Percentiles rank a stretch among this genome's conserved stretches.
phyloP scores from a whole-genome alignment of 2,113 vertebrate species.

The Corythornis vintsioides region DNA sequence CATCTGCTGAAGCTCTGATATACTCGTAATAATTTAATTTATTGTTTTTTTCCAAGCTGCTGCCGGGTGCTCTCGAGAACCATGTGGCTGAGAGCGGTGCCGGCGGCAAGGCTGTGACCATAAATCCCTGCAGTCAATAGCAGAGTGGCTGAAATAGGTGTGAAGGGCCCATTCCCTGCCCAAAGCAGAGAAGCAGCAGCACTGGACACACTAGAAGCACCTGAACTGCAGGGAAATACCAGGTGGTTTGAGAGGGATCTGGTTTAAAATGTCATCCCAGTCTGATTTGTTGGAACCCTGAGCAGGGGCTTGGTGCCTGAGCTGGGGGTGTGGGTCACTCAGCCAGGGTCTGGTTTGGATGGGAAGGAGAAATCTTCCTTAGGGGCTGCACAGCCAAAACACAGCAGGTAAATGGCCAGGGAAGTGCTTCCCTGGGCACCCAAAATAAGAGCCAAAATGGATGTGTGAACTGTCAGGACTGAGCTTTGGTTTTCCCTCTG shows the following conservation, averaged over 20 bases:
- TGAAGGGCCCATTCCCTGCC: not conserved
- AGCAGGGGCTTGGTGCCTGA: not conserved
- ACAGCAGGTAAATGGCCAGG: rapidly evolving
- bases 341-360: not conserved
- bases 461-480: not conserved
- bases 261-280: not conserved
- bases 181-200: not conserved
- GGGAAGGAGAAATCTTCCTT: not conserved
- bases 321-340: not conserved
- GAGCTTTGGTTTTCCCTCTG: not conserved
- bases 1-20: not conserved
- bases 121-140: not conserved
- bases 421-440: not conserved
- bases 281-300: not conserved
- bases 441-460: not conserved
- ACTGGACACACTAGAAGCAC: not conserved
- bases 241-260: not conserved
- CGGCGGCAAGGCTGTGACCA: not conserved
- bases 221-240: not conserved
- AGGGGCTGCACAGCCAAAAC: not conserved
- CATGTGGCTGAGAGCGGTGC: not conserved
- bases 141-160: not conserved
- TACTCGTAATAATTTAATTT: not conserved
- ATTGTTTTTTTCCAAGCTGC: not conserved
- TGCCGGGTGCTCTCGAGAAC: not conserved